Evolutionary conservation across 2,888 invertebrate genomes (phyloP).

Genomic region (Plebejus melissa): DNA sequence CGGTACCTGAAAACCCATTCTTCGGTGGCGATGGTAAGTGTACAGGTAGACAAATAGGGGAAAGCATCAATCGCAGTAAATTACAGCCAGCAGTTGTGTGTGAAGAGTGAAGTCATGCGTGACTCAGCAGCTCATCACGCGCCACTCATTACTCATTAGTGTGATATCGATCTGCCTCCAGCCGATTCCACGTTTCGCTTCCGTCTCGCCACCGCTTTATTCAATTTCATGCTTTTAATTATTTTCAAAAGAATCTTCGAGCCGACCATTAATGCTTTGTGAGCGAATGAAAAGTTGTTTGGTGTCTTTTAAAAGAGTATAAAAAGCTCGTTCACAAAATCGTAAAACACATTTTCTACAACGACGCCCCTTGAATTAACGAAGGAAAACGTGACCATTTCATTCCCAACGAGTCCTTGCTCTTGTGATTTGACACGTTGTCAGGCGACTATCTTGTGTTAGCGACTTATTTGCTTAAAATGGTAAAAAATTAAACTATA

Average conservation of each 20-base stretch:
- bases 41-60: background rate
- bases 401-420: constrained; percentile 26
- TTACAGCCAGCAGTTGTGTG: background rate
- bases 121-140: constrained; percentile 50
- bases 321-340: constrained; percentile 31
- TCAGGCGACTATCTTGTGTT: background rate
- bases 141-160: constrained; percentile 70
- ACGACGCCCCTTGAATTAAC: constrained; percentile 26
- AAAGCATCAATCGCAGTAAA: background rate
- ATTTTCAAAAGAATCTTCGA: constrained; percentile 59
- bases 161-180: constrained; percentile 54
- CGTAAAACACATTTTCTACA: constrained; percentile 31
- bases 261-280: constrained; percentile 53
- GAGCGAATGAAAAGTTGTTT: constrained; percentile 45
- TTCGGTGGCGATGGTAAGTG: background rate
- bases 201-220: constrained; percentile 40
- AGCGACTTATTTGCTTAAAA: background rate
- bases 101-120: constrained; percentile 40
- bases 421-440: constrained; percentile 27
- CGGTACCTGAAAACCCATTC: background rate
- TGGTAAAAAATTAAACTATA: background rate
- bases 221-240: constrained; percentile 45
- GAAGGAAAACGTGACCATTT: constrained; percentile 10
- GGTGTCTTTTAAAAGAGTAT: constrained; percentile 43
- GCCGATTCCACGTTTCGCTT: constrained; percentile 29